These are phyloP conservation scores for Phalacrocorax pelagicus DNA, from an alignment of 2,113 vertebrate species.

Conservation along the genomic window DNA sequence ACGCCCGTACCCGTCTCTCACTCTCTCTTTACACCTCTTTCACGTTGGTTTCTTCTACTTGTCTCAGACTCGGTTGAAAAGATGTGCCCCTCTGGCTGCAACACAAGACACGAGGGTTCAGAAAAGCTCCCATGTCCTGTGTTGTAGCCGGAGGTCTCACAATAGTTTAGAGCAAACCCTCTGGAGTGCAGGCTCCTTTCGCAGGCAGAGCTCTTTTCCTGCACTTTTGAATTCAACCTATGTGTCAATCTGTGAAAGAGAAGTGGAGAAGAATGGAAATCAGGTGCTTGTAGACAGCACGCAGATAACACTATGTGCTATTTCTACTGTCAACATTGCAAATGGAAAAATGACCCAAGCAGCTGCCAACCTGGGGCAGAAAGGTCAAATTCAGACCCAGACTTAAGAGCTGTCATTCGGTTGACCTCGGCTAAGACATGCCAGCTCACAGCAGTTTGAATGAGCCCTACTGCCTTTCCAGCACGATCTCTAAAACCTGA, in stretches of 20 bases:
- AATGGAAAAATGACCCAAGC: slow-evolving; percentile 2
- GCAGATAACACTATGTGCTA: slow-evolving; percentile 28
- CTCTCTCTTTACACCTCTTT: slow-evolving; percentile 1
- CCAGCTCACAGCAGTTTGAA: not conserved
- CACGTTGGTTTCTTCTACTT: slow-evolving; percentile 28
- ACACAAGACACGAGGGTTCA: slow-evolving; percentile 86
- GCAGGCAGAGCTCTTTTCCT: not conserved
- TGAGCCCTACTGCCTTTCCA: not conserved
- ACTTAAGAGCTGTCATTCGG: not conserved
- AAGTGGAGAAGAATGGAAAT: slow-evolving; percentile 43
- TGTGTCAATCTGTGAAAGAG: not conserved
- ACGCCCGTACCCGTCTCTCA: not conserved
- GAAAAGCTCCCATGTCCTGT: slow-evolving; percentile 82
- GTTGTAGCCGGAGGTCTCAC: slow-evolving; percentile 84
- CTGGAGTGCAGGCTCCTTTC: not conserved
- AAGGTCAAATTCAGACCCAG: not conserved
- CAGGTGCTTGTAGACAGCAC: not conserved
- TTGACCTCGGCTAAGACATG: not conserved
- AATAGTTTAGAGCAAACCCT: slow-evolving; percentile 43
- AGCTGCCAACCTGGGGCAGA: not conserved
- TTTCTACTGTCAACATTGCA: slow-evolving; percentile 14
- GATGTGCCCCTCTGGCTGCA: slow-evolving; percentile 84
- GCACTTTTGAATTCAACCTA: not conserved
- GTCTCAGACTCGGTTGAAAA: slow-evolving; percentile 52
- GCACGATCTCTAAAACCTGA: not conserved